Percentiles rank a stretch among this genome's conserved stretches.
Conservation (phyloP, 1,140 invertebrate species). For the Bombus vancouverensis region DNA sequence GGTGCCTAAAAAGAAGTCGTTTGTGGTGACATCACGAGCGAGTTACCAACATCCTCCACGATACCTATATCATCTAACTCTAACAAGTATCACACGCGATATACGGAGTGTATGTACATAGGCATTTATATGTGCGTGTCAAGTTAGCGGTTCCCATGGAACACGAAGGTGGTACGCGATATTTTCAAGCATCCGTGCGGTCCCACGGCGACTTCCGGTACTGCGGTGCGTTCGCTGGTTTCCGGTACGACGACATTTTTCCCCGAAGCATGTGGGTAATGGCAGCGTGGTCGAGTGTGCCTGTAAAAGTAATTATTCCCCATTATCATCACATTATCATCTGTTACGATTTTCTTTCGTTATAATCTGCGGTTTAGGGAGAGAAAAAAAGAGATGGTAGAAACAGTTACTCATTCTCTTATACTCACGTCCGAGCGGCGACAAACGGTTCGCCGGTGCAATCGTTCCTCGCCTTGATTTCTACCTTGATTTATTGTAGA, state of each 20-base stretch:
- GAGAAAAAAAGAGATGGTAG: too few species aligned
- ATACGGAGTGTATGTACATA: neutral
- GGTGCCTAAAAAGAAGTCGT: neutral
- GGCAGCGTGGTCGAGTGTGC: neutral
- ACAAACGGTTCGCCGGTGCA: neutral
- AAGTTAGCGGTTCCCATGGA: conserved; percentile 50
- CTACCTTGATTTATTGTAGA: neutral
- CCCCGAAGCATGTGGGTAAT: neutral
- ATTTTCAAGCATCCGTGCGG: conserved; percentile 56
- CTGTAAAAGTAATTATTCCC: conserved; percentile 15
- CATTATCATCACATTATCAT: neutral
- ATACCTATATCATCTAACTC: neutral
- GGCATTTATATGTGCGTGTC: conserved; percentile 34
- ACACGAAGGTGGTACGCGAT: conserved; percentile 36
- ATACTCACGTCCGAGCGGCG: neutral
- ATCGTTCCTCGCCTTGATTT: neutral
- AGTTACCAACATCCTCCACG: neutral
- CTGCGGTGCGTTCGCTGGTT: conserved; percentile 36
- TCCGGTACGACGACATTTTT: conserved; percentile 61
- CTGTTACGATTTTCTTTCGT: neutral
- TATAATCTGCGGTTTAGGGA: too few species aligned
- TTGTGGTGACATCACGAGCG: neutral
- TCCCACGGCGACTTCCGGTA: conserved; percentile 66
- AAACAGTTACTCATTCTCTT: neutral
- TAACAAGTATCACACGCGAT: neutral